These are phyloP conservation scores for Bubo blakistoni DNA, from an alignment of 2,113 vertebrate genomes.

Conservation along the genomic window DNA sequence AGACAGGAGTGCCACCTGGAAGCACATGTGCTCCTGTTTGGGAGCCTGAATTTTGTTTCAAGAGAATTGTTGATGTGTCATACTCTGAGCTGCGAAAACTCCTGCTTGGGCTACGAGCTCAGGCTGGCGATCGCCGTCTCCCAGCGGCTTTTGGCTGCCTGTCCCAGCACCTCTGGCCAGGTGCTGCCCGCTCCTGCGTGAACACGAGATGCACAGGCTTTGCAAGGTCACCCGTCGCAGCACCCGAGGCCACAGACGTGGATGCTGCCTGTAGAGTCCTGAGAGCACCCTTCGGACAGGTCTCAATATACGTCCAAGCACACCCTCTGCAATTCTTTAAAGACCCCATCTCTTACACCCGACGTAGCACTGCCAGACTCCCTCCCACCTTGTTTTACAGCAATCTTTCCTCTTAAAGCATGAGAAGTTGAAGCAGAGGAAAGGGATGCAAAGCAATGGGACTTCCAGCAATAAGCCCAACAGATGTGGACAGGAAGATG, in stretches of 20 bases:
- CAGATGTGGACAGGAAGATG: accelerated
- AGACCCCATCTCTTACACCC: not conserved
- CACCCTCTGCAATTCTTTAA: not conserved
- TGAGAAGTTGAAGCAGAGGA: not conserved
- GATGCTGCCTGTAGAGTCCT: not conserved
- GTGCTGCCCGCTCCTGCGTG: not conserved
- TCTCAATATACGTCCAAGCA: not conserved
- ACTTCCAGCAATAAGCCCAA: not conserved
- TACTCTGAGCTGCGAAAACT: not conserved
- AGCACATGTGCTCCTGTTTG: not conserved
- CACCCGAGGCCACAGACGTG: accelerated
- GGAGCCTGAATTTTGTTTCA: not conserved
- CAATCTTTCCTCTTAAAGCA: not conserved
- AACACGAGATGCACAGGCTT: accelerated
- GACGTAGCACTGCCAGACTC: not conserved
- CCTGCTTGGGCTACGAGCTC: not conserved
- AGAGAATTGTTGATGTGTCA: not conserved
- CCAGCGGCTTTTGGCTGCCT: not conserved
- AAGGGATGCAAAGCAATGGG: not conserved
- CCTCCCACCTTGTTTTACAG: not conserved
- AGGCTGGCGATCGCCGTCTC: accelerated
- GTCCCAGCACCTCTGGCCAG: not conserved
- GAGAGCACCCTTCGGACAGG: not conserved
- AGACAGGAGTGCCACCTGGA: slow-evolving; percentile 4
- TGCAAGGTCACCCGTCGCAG: not conserved